phyloP scores from a whole-genome alignment of 92 coral and sea anemone genomes.

The Porites evermanni region DNA sequence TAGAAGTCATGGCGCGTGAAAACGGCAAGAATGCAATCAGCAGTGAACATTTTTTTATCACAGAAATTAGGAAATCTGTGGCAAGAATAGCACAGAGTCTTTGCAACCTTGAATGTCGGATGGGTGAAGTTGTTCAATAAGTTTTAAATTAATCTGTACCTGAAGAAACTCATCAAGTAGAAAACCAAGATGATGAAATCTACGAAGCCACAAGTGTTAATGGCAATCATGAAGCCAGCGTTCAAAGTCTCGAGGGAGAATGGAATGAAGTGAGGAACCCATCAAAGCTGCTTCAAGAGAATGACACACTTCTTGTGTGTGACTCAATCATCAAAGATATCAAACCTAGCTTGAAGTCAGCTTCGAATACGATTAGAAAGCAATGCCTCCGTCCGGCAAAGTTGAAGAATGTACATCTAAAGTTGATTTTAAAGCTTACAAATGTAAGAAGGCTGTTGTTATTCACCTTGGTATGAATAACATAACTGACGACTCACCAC shows the following conservation, averaged over 20 bases:
- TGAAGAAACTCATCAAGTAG: too few species aligned
- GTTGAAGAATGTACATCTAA: constrained; percentile 4
- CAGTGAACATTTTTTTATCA: too few species aligned
- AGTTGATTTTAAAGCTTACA: neutral
- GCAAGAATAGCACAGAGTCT: too few species aligned
- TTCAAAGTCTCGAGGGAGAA: neutral
- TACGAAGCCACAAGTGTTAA: too few species aligned
- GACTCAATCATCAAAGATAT: constrained; percentile 9
- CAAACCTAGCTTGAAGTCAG: constrained; percentile 4
- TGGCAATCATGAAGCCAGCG: neutral
- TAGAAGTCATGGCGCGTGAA: too few species aligned
- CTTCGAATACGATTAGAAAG: constrained; percentile 5
- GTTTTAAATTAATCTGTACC: too few species aligned
- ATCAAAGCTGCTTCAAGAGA: constrained; percentile 5
- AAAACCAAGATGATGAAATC: too few species aligned
- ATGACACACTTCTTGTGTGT: constrained; percentile 8
- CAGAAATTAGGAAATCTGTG: too few species aligned
- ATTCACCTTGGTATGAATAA: neutral
- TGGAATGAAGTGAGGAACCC: neutral
- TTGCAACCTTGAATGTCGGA: too few species aligned
- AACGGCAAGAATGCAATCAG: too few species aligned
- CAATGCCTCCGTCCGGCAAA: neutral
- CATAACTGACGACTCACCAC: constrained; percentile 14
- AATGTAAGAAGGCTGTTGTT: constrained; percentile 5
- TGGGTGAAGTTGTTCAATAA: too few species aligned